phyloP scores from a whole-genome alignment of 2,113 vertebrate species.

The Seriola rivoliana region DNA sequence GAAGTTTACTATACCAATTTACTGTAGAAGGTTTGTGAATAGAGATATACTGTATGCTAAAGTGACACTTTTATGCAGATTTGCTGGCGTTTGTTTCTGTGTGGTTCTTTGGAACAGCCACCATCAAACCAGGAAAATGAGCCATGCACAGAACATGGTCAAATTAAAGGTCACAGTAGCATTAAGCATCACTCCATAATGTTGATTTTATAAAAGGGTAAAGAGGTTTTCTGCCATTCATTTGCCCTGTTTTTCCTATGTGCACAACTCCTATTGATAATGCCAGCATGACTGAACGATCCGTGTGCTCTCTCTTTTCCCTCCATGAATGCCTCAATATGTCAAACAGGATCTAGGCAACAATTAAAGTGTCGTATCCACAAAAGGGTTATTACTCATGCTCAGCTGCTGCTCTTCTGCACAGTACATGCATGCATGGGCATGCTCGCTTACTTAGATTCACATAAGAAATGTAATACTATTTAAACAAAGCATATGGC shows the following conservation, averaged over 20 bases:
- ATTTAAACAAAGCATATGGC: background rate
- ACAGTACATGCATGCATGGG: background rate
- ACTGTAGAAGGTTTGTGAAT: too few species aligned
- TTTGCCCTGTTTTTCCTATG: conserved; percentile 1
- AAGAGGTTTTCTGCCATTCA: background rate
- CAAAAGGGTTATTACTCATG: conserved; percentile 10
- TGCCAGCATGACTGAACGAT: background rate
- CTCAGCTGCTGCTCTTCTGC: conserved; percentile 8
- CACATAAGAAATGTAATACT: background rate
- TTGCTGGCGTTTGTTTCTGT: background rate
- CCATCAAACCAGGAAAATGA: conserved; percentile 3
- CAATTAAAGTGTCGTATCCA: background rate
- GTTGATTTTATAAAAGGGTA: background rate
- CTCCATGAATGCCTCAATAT: conserved; percentile 8
- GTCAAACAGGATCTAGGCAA: conserved; percentile 7
- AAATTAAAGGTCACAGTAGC: background rate
- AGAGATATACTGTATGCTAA: background rate
- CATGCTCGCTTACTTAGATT: background rate
- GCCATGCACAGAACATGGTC: background rate
- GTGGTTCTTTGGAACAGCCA: background rate
- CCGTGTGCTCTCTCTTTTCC: background rate
- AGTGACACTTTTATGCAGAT: background rate
- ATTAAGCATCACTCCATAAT: background rate
- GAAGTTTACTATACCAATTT: background rate
- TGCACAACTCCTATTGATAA: background rate